Conservation (phyloP, 2,797 vertebrate species). For the Octomys mimax region DNA sequence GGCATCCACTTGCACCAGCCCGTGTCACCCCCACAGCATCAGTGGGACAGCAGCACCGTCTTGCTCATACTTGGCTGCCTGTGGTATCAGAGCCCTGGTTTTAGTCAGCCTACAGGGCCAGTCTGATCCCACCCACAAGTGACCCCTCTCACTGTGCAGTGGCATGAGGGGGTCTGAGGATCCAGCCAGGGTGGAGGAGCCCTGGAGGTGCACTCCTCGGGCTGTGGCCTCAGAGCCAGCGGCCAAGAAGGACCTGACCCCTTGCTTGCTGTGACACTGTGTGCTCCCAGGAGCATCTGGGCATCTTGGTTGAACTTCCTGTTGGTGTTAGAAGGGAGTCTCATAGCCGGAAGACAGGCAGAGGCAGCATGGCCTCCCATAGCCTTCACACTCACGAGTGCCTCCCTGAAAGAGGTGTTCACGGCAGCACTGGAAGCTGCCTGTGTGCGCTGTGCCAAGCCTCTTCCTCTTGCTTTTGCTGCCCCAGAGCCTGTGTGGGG, state of each 20-base stretch:
- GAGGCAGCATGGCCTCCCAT: background rate
- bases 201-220: background rate
- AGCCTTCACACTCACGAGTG: background rate
- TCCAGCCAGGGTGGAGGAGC: background rate
- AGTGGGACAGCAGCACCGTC: background rate
- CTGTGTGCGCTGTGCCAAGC: background rate
- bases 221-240: background rate
- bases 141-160: background rate
- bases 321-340: background rate
- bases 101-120: background rate
- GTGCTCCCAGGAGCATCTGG: background rate
- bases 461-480: background rate
- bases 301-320: background rate
- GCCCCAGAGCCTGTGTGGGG: background rate
- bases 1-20: background rate
- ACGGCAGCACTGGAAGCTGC: background rate
- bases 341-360: background rate
- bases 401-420: background rate
- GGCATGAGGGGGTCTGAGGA: background rate
- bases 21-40: background rate
- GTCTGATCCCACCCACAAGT: background rate
- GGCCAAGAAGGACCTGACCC: background rate
- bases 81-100: no score
- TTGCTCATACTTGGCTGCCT: background rate
- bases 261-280: background rate